Percentiles rank a stretch among this genome's conserved stretches.
phyloP scores from a whole-genome alignment of 2,797 vertebrate species.

The Malurus leucopterus region DNA sequence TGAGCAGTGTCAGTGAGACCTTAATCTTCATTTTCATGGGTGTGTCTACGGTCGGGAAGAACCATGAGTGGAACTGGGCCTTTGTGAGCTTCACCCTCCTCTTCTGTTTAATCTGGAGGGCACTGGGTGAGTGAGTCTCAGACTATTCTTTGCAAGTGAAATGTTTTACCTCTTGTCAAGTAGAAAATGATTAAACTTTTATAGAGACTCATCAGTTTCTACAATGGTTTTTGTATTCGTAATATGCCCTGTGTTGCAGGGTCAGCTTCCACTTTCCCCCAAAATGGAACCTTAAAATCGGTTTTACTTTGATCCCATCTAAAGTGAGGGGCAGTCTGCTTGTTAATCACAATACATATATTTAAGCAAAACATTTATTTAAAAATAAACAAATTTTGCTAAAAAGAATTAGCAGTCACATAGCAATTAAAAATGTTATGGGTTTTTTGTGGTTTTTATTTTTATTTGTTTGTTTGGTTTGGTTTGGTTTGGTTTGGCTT shows the following conservation, averaged over 20 bases:
- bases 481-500: too few relatives aligned
- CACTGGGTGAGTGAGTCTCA: conserved; percentile 78
- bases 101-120: conserved; percentile 92
- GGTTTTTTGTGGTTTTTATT: rapidly evolving
- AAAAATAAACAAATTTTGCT: background rate
- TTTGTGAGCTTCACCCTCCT: conserved; percentile 92
- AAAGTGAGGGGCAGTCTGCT: background rate
- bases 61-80: conserved; percentile 96
- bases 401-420: background rate
- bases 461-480: rapidly evolving
- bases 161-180: background rate
- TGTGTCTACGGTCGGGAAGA: conserved; percentile 90
- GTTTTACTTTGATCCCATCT: background rate
- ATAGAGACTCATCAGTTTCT: background rate
- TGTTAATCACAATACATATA: background rate
- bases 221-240: background rate
- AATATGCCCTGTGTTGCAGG: rapidly evolving
- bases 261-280: background rate
- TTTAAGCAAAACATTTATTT: background rate
- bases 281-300: background rate
- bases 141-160: background rate
- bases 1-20: conserved; percentile 92
- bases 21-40: conserved; percentile 98
- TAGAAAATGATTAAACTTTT: background rate
- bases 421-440: background rate